Conservation (phyloP, 1,140 invertebrate species). For the Sitobion miscanthi region DNA sequence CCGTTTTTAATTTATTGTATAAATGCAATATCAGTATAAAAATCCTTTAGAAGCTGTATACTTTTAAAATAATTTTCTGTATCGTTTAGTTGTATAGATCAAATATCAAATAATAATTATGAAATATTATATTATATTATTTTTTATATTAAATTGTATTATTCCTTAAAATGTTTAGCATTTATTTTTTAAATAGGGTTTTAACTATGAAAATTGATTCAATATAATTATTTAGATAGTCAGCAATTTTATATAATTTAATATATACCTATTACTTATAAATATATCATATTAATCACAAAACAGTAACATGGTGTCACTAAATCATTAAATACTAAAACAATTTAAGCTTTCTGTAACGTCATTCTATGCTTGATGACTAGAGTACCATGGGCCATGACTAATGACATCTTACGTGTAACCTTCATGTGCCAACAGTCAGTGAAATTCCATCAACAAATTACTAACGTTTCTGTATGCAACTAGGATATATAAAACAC, state of each 20-base stretch:
- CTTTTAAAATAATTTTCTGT: neutral
- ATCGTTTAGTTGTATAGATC: neutral
- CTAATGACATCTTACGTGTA: constrained; percentile 48
- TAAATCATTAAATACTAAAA: constrained; percentile 4
- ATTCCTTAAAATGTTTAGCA: too few species aligned
- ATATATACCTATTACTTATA: too few species aligned
- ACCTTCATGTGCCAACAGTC: constrained; percentile 54
- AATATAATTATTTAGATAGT: too few species aligned
- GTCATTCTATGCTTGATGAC: constrained; percentile 40
- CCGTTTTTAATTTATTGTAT: too few species aligned
- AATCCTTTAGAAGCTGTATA: too few species aligned
- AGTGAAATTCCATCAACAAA: constrained; percentile 43
- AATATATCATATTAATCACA: neutral
- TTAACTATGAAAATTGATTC: too few species aligned
- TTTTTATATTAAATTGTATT: neutral
- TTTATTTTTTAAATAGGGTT: too few species aligned
- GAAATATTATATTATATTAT: neutral
- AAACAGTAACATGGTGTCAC: neutral
- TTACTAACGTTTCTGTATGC: constrained; percentile 25
- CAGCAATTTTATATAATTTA: too few species aligned
- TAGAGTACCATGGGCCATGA: constrained; percentile 30
- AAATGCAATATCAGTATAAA: too few species aligned
- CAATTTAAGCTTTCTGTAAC: constrained; percentile 31
- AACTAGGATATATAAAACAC: constrained; percentile 13
- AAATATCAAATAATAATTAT: neutral